Base-by-base conservation (phyloP, 1,140 invertebrate species). In the Sycobia sp. region DNA sequence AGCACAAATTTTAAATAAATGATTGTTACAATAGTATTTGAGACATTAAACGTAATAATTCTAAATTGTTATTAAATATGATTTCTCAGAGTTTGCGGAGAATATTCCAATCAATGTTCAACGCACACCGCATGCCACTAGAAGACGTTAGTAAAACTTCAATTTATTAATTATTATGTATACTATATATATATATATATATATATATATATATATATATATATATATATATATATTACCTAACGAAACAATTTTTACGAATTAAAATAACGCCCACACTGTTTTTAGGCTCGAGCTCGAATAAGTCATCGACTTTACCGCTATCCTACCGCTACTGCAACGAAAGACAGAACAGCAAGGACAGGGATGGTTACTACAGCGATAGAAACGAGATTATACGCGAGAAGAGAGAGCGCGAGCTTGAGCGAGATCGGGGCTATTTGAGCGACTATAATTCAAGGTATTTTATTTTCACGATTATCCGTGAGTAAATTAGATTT, bases 311-410 rank as follows among this genome's bases (percentile, higher is more conserved):
- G 8, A 92, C 91, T 7, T 79, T 93, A 70, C 90, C 90, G 16
- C 78, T 91, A 34, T 78, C 84, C 67, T 72, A 86, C 79, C 74
- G 85, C 76, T 75, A 84, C 57, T 75, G 73, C 67, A 82, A 78
- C 71, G 85, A 79, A 76, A 85, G 74, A 25, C 82, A 87, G 61
- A 88, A 87, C 71, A 82, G 88, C 63, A 84, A 84, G 47, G 89
- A 90, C 61, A 83, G 90, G 14, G 90, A 92, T 71, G 91, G 92
- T 34, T 94, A 93, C 74, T 94, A 93, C 77, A 91, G 91, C 70
- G 92, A 94, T 82, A 86, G 91, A 67, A 92, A 93, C 73, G 91
- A 93, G 76, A 84, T 92, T 54, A 86, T 90, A 69, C 80, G 91
- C 49, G 87, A 88, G 69, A 79, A 86, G 51, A 78, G 87, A 44